Evolutionary conservation across 2,888 invertebrate species (phyloP), one percentile per base, ranked within the genome.

Genomic region (Drosophila flavopinicola): DNA sequence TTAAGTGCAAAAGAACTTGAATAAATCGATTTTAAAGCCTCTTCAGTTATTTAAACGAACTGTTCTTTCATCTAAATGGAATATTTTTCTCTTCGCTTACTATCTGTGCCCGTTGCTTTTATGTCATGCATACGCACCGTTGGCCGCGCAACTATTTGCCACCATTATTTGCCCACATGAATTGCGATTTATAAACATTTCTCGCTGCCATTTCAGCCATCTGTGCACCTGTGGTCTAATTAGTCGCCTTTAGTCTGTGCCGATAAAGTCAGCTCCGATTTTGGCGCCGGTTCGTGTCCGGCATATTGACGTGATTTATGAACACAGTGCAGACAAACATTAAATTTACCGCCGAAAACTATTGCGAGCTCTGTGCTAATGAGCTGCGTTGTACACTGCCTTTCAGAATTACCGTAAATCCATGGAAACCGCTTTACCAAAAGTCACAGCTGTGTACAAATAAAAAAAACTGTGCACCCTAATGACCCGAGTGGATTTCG

Each of bases 401-500:
- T 39, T 24, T 29, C 20, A 38, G 48, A 52, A 35, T 17, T 23
- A 30, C 25, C 69, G 49, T 54, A 69, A 48, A 68, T 29, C 29
- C 52, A 38, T 57, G 44, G 38, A 63, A 59, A 63, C 76, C 66
- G 58, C 61, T 66, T 59, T 45, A 53, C 75, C 64, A 37, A 47
- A 23, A 51, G 48, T 42, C 78, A 32, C 78, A 75, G 63, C 63
- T 71, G 37, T 48, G 33, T n/a, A n/a, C n/a, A n/a, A n/a, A n/a
- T n/a, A n/a, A n/a, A n/a, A n/a, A n/a, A n/a, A n/a, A n/a, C 9
- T 13, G 49, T 39, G 17, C 44, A 30, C 11, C 48, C 66, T 87
- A 83, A 83, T 85, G 87, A 75, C 76, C 67, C 63, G 70, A 78
- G 60, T 68, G 83, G 67, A 69, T 78, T 82, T 77, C 42, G 65